phyloP scores from a whole-genome alignment of 2,888 invertebrate genomes.

The Teleiodes luculella region DNA sequence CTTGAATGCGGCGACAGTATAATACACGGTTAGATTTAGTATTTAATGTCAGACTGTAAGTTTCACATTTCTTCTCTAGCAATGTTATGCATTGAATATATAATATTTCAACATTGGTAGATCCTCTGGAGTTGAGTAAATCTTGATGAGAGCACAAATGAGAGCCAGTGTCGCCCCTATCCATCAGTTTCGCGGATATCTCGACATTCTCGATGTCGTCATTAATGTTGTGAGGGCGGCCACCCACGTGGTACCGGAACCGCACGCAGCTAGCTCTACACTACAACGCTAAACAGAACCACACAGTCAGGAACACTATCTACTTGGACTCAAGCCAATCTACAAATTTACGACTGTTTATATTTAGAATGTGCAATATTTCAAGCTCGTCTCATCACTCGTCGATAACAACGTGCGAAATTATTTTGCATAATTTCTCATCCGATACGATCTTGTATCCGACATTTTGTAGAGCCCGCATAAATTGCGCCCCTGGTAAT shows the following conservation, averaged over 20 bases:
- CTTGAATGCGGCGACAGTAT: background rate
- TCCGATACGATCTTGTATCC: constrained; percentile 11
- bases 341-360: constrained; percentile 57
- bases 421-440: constrained; percentile 31
- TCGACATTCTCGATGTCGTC: constrained; percentile 43
- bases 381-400: constrained; percentile 45
- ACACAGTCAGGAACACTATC: constrained; percentile 23
- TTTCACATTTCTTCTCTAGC: background rate
- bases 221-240: constrained; percentile 40
- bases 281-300: background rate
- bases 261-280: constrained; percentile 20
- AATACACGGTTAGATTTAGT: background rate
- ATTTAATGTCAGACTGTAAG: too few relatives aligned
- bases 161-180: constrained; percentile 4
- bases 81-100: background rate
- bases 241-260: constrained; percentile 55
- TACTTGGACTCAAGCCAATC: constrained; percentile 63
- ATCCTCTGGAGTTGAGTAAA: background rate
- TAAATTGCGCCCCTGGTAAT: constrained; percentile 49
- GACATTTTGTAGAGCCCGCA: constrained; percentile 37
- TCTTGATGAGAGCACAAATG: background rate
- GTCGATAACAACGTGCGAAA: constrained; percentile 38
- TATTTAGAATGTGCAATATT: constrained; percentile 61
- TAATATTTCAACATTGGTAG: background rate
- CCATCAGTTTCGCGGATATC: constrained; percentile 21